Evolutionary conservation across 2,113 vertebrate species (phyloP).

Genomic region (Protobothrops flavoviridis): DNA sequence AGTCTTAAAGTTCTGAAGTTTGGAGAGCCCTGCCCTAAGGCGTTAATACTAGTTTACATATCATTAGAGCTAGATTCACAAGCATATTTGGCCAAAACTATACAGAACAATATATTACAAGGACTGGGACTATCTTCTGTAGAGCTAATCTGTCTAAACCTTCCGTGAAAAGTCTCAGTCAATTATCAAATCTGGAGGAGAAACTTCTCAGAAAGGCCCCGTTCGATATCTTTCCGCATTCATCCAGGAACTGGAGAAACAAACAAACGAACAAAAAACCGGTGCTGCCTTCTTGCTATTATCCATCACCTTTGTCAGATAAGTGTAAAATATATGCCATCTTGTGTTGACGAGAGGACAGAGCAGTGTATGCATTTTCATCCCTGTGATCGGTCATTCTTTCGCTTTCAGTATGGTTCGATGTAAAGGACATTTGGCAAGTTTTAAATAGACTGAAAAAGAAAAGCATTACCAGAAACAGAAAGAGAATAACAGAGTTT

Average conservation of each 20-base stretch:
- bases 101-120: background rate
- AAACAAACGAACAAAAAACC: background rate
- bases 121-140: background rate
- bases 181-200: background rate
- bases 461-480: background rate
- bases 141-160: background rate
- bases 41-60: background rate
- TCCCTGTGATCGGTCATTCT: background rate
- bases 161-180: background rate
- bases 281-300: constrained; percentile 5
- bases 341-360: constrained; percentile 69
- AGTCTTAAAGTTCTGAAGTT: background rate
- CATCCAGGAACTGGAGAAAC: background rate
- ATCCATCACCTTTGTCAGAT: constrained; percentile 64
- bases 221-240: background rate
- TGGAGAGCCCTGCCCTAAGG: background rate
- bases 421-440: background rate
- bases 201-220: background rate
- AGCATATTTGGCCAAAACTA: background rate
- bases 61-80: background rate
- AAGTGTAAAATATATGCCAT: constrained; percentile 71
- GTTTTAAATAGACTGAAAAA: background rate
- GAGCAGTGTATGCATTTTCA: constrained; percentile 36
- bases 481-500: background rate
- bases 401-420: background rate